Evolutionary conservation across 2,797 vertebrate genomes (phyloP).

Genomic region (Enteromius afrohamiltoni): DNA sequence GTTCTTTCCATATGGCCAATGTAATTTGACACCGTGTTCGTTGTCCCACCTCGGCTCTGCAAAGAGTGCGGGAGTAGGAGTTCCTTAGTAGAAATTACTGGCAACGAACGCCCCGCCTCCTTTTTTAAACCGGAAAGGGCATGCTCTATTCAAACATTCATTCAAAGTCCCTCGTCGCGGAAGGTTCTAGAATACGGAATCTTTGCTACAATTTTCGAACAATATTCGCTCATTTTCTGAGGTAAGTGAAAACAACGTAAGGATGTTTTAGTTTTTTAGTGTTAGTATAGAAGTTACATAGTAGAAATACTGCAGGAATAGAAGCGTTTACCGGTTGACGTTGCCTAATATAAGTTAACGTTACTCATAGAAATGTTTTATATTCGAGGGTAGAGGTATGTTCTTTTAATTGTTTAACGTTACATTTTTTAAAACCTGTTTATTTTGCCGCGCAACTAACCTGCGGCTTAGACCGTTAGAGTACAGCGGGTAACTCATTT

Average conservation of each 20-base stretch:
- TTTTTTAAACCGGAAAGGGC: slow-evolving; percentile 63
- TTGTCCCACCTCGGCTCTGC: background rate
- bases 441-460: background rate
- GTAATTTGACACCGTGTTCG: slow-evolving; percentile 40
- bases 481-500: background rate
- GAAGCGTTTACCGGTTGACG: too few relatives aligned
- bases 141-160: slow-evolving; percentile 72
- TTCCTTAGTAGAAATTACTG: background rate
- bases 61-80: background rate
- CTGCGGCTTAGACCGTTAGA: background rate
- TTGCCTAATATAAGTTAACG: background rate
- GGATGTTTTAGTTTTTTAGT: too few relatives aligned
- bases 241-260: slow-evolving; percentile 10
- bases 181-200: background rate
- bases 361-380: background rate
- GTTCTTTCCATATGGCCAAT: background rate
- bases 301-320: background rate
- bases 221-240: background rate
- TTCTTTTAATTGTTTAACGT: background rate
- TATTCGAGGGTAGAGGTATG: background rate
- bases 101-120: slow-evolving; percentile 57
- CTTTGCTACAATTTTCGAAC: background rate
- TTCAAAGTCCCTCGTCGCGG: slow-evolving; percentile 17
- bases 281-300: background rate
- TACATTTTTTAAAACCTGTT: background rate